Evolutionary conservation across 1,140 invertebrate genomes (phyloP), one percentile per base, ranked within the genome.

Genomic region (Rhyzopertha dominica): DNA sequence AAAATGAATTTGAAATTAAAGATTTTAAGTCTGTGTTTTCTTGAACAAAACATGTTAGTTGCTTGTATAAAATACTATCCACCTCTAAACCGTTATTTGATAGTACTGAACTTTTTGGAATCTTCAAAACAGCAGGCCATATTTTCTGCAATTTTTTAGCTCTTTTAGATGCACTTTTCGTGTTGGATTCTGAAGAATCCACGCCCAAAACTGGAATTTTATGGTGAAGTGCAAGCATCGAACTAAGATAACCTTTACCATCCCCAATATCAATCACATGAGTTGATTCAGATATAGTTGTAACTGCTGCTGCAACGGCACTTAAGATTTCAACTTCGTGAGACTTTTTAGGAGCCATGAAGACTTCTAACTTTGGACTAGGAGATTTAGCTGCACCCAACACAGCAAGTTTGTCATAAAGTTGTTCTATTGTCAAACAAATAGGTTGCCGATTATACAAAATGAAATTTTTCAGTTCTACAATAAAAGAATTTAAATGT

Each of bases 221-320:
- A 68, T 85, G 79, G 41, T 80, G 73, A 3, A 89, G 73, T 1
- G 82, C 75, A 30, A 94, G 66, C 38, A 83, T 74, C 0, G 81
- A 81, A 20, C 84, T 84, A 0, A 93, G 67, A 68, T 92, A 89
- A 1, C 88, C 90, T 65, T 87, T 87, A 1, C 90, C 90, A 67
- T 89, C 89, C 0, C 90, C 90, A 22, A 87, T 78, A 67, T 95
- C 90, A 28, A 93, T 75, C 47, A 90, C 73, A 59, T 75, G 71
- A 0, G 62, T 58, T 0, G 68, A 54, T 46, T 61, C 49, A 10
- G 46, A 49, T 25, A 72, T 45, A 8, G 69, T 39, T 49, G 54
- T 61, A 7, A 74, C 51, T 5, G 54, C 48, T 14, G 58, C 49
- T 4, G 50, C 51, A 12, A 64, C 23, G 5, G 40, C 49, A 47